Conservation (phyloP, 53 echinoderm and acorn worm species). For the Paelopatides confundens region DNA sequence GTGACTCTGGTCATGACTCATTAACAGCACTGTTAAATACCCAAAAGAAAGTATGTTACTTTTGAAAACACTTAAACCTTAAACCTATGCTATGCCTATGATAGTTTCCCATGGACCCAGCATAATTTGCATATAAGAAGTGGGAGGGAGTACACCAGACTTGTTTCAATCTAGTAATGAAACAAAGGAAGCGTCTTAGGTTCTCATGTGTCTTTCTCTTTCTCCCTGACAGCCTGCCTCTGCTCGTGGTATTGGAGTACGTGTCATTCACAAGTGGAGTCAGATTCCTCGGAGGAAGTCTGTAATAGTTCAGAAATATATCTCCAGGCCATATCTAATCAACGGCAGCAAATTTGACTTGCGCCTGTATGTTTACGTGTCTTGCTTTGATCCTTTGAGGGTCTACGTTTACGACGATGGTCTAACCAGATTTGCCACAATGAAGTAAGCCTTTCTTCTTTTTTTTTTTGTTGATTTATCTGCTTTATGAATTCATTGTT, state of each 20-base stretch:
- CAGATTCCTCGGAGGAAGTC: constrained; percentile 93
- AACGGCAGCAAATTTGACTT: constrained; percentile 99
- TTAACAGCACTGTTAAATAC: too few relatives aligned
- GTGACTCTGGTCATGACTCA: too few relatives aligned
- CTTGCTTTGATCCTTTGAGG: constrained; percentile 88
- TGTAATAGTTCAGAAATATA: constrained; percentile 94
- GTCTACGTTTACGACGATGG: constrained; percentile 91
- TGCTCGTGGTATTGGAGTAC: constrained; percentile 92
- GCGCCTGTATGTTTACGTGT: constrained; percentile 96
- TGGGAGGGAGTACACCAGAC: too few relatives aligned
- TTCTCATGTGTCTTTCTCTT: background rate
- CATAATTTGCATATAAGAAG: too few relatives aligned
- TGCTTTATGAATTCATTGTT: background rate
- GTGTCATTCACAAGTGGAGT: constrained; percentile 96
- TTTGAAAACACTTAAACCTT: too few relatives aligned
- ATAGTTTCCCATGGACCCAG: too few relatives aligned
- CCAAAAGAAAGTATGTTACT: too few relatives aligned
- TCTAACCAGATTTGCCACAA: constrained; percentile 97
- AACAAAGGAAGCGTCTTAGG: background rate
- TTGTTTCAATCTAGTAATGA: too few relatives aligned
- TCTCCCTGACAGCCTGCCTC: constrained; percentile 82
- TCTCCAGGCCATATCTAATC: constrained; percentile 96
- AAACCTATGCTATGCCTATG: too few relatives aligned
- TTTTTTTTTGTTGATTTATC: background rate
- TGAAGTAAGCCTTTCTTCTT: constrained; percentile 81